Conservation (phyloP, 2,888 invertebrate genomes). For the Melitaea athalia region DNA sequence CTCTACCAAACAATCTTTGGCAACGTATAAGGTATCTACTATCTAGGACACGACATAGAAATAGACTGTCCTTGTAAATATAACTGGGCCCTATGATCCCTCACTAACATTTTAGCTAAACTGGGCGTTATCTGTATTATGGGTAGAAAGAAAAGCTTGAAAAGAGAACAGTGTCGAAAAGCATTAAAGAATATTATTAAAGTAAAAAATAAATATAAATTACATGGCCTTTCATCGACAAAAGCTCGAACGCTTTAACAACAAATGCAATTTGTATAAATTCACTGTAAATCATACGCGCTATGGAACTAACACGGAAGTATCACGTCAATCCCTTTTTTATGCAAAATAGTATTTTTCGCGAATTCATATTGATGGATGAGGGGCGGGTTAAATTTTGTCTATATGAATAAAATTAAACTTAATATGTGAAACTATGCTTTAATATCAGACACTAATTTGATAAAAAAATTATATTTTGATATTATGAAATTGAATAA, state of each 20-base stretch:
- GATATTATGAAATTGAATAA: too few relatives aligned
- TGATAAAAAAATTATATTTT: too few relatives aligned
- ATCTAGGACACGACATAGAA: too few relatives aligned
- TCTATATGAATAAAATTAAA: background rate
- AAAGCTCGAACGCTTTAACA: slow-evolving; percentile 51
- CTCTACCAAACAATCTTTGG: too few relatives aligned
- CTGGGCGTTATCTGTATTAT: too few relatives aligned
- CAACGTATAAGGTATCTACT: too few relatives aligned
- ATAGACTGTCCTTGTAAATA: too few relatives aligned
- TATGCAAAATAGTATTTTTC: slow-evolving; percentile 66
- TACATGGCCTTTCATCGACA: slow-evolving; percentile 57
- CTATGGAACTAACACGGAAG: slow-evolving; percentile 63
- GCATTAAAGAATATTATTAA: background rate
- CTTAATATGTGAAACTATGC: background rate
- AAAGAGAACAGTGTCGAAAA: background rate
- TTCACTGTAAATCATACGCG: slow-evolving; percentile 63
- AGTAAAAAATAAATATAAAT: slow-evolving; percentile 55
- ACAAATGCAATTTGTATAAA: slow-evolving; percentile 70
- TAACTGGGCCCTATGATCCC: too few relatives aligned
- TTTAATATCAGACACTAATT: too few relatives aligned
- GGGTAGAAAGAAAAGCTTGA: background rate
- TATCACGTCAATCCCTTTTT: slow-evolving; percentile 66
- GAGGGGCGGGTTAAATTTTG: slow-evolving; percentile 45
- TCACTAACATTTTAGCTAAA: too few relatives aligned
- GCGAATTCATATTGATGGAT: slow-evolving; percentile 59